Percentiles rank a stretch among this genome's conserved stretches.
phyloP scores from a whole-genome alignment of 1,140 invertebrate genomes.

The Bombus vancouverensis region DNA sequence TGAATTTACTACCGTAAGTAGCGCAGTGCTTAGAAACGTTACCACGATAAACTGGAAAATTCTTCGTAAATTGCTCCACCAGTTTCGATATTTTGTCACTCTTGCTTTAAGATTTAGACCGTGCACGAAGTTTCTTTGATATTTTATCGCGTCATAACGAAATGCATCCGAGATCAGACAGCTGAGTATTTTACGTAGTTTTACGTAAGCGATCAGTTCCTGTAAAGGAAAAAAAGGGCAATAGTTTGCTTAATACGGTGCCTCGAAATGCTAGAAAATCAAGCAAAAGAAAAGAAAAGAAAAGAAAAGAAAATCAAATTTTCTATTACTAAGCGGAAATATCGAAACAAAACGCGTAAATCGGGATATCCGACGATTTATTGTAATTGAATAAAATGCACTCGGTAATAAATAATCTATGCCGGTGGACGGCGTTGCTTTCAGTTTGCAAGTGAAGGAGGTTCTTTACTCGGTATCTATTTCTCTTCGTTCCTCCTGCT shows the following conservation, averaged over 20 bases:
- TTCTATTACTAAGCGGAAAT: background rate
- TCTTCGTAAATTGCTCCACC: background rate
- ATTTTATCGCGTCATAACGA: background rate
- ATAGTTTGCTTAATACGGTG: background rate
- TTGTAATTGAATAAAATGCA: slow-evolving; percentile 79
- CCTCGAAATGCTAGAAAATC: background rate
- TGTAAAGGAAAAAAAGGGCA: too few relatives aligned
- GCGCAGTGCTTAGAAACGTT: too few relatives aligned
- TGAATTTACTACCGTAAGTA: background rate
- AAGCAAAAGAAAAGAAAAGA: background rate
- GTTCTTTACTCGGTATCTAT: slow-evolving; percentile 4
- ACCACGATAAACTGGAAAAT: background rate
- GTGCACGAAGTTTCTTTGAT: too few relatives aligned
- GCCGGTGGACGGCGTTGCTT: slow-evolving; percentile 48
- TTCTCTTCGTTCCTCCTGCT: slow-evolving; percentile 8
- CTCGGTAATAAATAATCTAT: slow-evolving; percentile 77
- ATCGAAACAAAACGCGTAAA: slow-evolving; percentile 1
- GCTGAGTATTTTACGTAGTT: too few relatives aligned
- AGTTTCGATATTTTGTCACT: background rate
- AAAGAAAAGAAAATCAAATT: background rate
- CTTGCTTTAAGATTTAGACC: too few relatives aligned
- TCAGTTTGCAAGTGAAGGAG: slow-evolving; percentile 29
- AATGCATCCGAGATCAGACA: background rate
- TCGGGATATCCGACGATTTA: slow-evolving; percentile 71
- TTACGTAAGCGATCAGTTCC: too few relatives aligned